A percentile compares a stretch with the other conserved stretches of the same genome.
phyloP scores from a whole-genome alignment of 1,140 invertebrate species.

The Ips typographus region DNA sequence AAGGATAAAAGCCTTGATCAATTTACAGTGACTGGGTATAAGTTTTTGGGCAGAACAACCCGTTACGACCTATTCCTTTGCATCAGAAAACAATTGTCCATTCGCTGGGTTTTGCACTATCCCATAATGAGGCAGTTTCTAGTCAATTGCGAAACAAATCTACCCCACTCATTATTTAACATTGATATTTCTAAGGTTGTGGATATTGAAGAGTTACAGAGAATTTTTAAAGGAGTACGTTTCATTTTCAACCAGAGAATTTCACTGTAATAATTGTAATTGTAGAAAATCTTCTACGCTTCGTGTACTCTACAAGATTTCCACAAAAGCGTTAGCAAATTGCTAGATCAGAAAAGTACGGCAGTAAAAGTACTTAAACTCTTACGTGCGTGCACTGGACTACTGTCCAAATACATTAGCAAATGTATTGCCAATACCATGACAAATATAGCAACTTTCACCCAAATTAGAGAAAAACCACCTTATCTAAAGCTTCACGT shows the following conservation, averaged over 20 bases:
- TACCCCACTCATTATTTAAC: conserved; percentile 51
- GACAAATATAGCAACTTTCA: conserved; percentile 35
- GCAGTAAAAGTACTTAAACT: conserved; percentile 17
- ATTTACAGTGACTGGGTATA: conserved; percentile 49
- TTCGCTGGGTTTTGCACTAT: conserved; percentile 60
- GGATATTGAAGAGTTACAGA: conserved; percentile 57
- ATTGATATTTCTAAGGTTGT: conserved; percentile 50
- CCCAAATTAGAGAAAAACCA: conserved; percentile 21
- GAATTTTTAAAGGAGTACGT: conserved; percentile 46
- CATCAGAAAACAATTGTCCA: conserved; percentile 58
- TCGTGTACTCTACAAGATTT: conserved; percentile 35
- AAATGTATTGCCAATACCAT: conserved; percentile 37
- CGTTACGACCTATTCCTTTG: conserved; percentile 59
- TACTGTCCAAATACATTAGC: conserved; percentile 40
- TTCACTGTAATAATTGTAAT: neutral
- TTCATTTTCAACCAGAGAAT: neutral
- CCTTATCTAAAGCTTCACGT: conserved; percentile 39
- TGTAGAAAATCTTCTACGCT: conserved; percentile 42
- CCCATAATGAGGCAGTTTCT: conserved; percentile 62
- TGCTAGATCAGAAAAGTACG: conserved; percentile 32
- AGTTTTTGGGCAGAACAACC: conserved; percentile 59
- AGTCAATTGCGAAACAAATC: conserved; percentile 55
- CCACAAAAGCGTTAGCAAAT: conserved; percentile 29
- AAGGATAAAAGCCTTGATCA: conserved; percentile 26
- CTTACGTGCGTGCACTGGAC: conserved; percentile 37